Evolutionary conservation across 2,113 vertebrate species (phyloP), one percentile per base, ranked within the genome.

Genomic region (Amphiprion percula): DNA sequence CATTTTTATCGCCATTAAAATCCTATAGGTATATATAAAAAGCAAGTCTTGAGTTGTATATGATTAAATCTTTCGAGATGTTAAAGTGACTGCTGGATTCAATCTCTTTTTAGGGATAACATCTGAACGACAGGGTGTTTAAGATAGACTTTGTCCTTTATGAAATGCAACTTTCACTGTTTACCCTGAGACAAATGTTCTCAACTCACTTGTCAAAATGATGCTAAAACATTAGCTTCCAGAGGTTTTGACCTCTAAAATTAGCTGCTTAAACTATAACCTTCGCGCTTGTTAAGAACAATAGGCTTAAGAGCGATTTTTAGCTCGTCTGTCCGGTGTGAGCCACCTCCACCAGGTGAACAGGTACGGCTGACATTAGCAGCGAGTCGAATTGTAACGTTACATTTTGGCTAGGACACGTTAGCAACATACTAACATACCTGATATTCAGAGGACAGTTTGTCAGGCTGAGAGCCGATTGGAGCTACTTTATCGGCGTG

Each of bases 401-500:
- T 50, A 26, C n/a, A 41, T 44, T 41, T 19, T 12, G 33, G 67
- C 60, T 78, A 71, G 59, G 56, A 50, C 6, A 11, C 37, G 21
- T 68, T 89, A 88, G 81, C 84, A 73, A 2, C 17, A 62, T 0
- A 68, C 65, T 79, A 87, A 77, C 82, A 66, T 87, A 93, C 86
- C 77, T 94, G 96, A 79, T 96, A 98, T 17, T 95, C 69, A 6
- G 92, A 60, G 1, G 97, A 96, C 28, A 91, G 86, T 28, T 84
- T 79, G 68, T 99, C 97, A 5, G 90, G 93, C 66, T 80, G 93
- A 2, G 96, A 95, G 23, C 97, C 97, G 37, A 98, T 69, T 0
- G 93, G 90, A 53, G 95, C 95, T 54, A 96, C 96, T 33, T 90
- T 82, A 60, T 98, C 97, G 9, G 95, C 95, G 50, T 96, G 93